Evolutionary conservation across 2,888 invertebrate species (phyloP), one percentile per base, ranked within the genome.

Genomic region (Sphinx pinastri): DNA sequence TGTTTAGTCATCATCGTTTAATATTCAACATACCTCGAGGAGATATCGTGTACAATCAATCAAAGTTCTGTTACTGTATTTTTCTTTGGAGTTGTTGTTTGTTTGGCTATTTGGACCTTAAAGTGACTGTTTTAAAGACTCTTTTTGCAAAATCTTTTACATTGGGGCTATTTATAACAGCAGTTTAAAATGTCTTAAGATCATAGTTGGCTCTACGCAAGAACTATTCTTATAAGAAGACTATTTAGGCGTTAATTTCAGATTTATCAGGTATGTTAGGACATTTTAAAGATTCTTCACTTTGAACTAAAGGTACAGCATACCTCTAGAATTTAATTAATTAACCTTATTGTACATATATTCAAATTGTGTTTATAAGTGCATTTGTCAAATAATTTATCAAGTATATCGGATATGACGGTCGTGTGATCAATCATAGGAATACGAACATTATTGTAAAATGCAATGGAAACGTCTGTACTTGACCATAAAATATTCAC

Each of bases 1-100:
- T 86, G 90, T 88, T 88, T 82, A 90, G 92, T 92, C 91, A 92
- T 91, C 85, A 82, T 86, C 82, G 82, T 87, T 88, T 90, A 88
- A 88, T 88, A 89, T 88, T 88, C 84, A 84, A 87, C 86, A 85
- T 86, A 86, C 81, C 83, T 82, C 81, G 82, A 87, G 81, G 78
- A 87, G 86, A 86, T 88, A 90, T 87, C 84, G 83, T 80, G 80
- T 82, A 81, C 84, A 76, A 92, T 92, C 90, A 88, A 92, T 92
- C 91, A 91, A 84, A 78, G 76, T 76, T 79, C 68, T 79, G 79
- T 81, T 79, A 75, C 77, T 78, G 68, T 75, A 77, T 75, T 76
- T 73, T 71, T 72, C 71, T 67, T 51, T 67, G 69, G 60, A 69
- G 8, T 31, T 10, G 19, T 69, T n/a, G 14, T 52, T n/a, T 49